These are phyloP conservation scores for Umimayanthus chanpuru DNA, from an alignment of 92 coral and sea anemone genomes.

Conservation along the genomic window DNA sequence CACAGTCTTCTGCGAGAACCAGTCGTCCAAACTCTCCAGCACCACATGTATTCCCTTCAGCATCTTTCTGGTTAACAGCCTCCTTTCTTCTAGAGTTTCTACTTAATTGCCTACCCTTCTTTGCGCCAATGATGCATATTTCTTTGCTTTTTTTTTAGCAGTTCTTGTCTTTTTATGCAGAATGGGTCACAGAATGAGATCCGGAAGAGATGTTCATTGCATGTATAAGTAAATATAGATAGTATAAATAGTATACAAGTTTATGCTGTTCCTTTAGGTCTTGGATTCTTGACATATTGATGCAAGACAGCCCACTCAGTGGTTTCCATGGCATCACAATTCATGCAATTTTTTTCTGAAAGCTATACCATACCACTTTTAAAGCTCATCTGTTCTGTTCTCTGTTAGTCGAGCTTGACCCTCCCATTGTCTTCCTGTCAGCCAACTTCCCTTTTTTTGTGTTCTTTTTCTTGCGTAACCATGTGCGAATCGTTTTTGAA, in stretches of 20 bases:
- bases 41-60: neutral
- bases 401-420: constrained; percentile 4
- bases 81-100: neutral
- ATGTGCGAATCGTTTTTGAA: neutral
- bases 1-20: too few relatives aligned
- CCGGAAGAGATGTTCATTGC: too few relatives aligned
- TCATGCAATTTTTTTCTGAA: neutral
- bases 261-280: neutral
- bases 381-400: neutral
- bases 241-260: too few relatives aligned
- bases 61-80: neutral
- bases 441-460: neutral
- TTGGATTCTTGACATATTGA: constrained; percentile 9
- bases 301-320: neutral
- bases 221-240: neutral
- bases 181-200: too few relatives aligned
- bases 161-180: constrained; percentile 10
- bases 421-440: constrained; percentile 8
- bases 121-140: constrained; percentile 17
- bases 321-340: neutral
- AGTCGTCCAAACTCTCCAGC: too few relatives aligned
- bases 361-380: constrained; percentile 9
- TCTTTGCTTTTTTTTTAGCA: neutral
- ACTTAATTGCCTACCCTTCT: neutral
- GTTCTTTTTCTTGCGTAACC: neutral